A percentile compares a stretch with the other conserved stretches of the same genome.
phyloP scores from a whole-genome alignment of 2,888 invertebrate genomes.

The Dryobota labecula region DNA sequence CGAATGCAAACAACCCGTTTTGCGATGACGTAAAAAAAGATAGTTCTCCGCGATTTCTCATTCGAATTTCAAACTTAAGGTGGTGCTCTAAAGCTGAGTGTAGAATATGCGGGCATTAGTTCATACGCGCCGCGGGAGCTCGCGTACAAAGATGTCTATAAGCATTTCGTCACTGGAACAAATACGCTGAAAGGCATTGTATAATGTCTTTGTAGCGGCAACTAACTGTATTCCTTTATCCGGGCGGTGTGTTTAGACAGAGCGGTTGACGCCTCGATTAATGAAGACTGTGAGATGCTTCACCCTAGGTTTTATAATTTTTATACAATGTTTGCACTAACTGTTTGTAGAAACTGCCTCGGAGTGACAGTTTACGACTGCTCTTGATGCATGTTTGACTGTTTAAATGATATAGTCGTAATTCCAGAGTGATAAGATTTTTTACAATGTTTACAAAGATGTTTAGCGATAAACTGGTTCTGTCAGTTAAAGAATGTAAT shows the following conservation, averaged over 20 bases:
- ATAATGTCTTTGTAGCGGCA: slow-evolving; percentile 75
- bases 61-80: slow-evolving; percentile 68
- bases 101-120: slow-evolving; percentile 58
- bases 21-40: slow-evolving; percentile 68
- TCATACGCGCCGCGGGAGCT: slow-evolving; percentile 78
- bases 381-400: slow-evolving; percentile 60
- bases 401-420: slow-evolving; percentile 32
- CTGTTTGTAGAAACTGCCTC: slow-evolving; percentile 73
- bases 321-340: slow-evolving; percentile 67
- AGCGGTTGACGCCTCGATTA: slow-evolving; percentile 83
- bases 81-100: slow-evolving; percentile 67
- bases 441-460: slow-evolving; percentile 47
- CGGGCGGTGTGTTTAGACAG: slow-evolving; percentile 81
- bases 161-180: slow-evolving; percentile 84
- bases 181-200: slow-evolving; percentile 84
- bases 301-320: slow-evolving; percentile 67
- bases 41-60: slow-evolving; percentile 62
- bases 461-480: slow-evolving; percentile 1
- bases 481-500: neutral
- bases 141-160: slow-evolving; percentile 79
- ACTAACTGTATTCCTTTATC: slow-evolving; percentile 82
- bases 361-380: slow-evolving; percentile 62
- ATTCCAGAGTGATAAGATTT: slow-evolving; percentile 54
- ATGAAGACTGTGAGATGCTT: slow-evolving; percentile 70
- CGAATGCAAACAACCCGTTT: slow-evolving; percentile 59